Evolutionary conservation across 1,140 invertebrate species (phyloP), one percentile per base, ranked within the genome.

Genomic region (Metopolophium dirhodum): DNA sequence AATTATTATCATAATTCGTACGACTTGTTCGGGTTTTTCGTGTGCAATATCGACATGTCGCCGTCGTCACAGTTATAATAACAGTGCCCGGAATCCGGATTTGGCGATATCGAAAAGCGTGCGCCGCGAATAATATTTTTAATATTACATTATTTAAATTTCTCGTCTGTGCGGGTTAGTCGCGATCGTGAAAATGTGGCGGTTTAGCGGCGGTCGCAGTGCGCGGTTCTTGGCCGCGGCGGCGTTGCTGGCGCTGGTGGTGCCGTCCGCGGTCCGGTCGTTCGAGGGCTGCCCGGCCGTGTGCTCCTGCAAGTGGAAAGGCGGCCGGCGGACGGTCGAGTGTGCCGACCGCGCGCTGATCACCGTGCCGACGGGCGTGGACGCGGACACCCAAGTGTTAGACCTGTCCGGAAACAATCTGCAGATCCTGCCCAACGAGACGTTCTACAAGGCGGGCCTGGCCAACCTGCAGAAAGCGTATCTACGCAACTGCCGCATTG

Each of bases 381-480:
- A 97, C 94, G 95, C 96, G 8, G 97, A 98, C 94, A 96, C 98
- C 89, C 97, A 98, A 95, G 96, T 96, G 91, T 95, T 99, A 14
- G 97, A 98, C 94, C 95, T 98, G 22, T 97, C 96, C 2, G 96
- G 96, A 83, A 98, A 98, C 95, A 95, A 95, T 9, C 96, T 99
- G 9, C 96, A 96, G 45, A 96, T 96, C 94, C 95, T 99, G 61
- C 95, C 96, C 1, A 95, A 96, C 85, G 96, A 97, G 61, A 97
- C 97, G 14, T 98, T 99, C 94, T 95, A 95, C 26, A 95, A 95
- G 14, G 97, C 97, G 0, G 96, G 96, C 0, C 95, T 98, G 11
- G 96, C 96, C 22, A 98, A 98, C 95, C 95, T 98, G 30, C 98
- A 98, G 94, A 98, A 98, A 95, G 95, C 98, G 14, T 96, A 96